Evolutionary conservation across 2,797 vertebrate genomes (phyloP).

Genomic region (Cyclopterus lumpus): DNA sequence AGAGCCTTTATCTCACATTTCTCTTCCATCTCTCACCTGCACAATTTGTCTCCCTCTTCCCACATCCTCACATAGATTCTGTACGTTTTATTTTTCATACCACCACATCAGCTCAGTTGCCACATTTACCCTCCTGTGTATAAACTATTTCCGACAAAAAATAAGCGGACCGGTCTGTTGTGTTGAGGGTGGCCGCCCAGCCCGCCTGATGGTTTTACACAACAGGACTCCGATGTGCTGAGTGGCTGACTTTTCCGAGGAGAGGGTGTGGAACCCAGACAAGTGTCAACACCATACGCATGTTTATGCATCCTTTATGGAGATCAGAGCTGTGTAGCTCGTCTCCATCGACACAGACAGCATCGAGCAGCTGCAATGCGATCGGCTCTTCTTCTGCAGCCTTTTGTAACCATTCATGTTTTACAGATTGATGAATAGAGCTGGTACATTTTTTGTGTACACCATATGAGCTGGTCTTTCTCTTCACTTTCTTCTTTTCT

Average conservation of each 20-base stretch:
- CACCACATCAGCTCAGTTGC: constrained; percentile 20
- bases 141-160: constrained; percentile 31
- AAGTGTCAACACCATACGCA: constrained; percentile 25
- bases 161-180: constrained; percentile 1
- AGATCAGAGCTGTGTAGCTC: constrained; percentile 37
- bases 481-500: neutral
- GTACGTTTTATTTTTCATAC: constrained; percentile 8
- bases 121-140: neutral
- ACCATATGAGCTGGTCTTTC: constrained; percentile 22
- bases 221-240: constrained; percentile 27
- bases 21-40: constrained; percentile 57
- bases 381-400: constrained; percentile 17
- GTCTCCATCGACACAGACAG: constrained; percentile 29
- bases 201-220: neutral
- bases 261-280: constrained; percentile 25
- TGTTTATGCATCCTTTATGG: constrained; percentile 52
- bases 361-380: constrained; percentile 35
- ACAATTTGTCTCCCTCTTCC: constrained; percentile 43
- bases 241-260: constrained; percentile 32
- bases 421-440: constrained; percentile 53
- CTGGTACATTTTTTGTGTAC: constrained; percentile 22
- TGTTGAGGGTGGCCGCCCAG: constrained; percentile 3
- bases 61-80: constrained; percentile 30
- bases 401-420: constrained; percentile 44
- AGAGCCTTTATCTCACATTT: constrained; percentile 56